Percentiles rank a stretch among this genome's conserved stretches.
phyloP scores from a whole-genome alignment of 2,888 invertebrate genomes.

The Frankliniella intonsa region DNA sequence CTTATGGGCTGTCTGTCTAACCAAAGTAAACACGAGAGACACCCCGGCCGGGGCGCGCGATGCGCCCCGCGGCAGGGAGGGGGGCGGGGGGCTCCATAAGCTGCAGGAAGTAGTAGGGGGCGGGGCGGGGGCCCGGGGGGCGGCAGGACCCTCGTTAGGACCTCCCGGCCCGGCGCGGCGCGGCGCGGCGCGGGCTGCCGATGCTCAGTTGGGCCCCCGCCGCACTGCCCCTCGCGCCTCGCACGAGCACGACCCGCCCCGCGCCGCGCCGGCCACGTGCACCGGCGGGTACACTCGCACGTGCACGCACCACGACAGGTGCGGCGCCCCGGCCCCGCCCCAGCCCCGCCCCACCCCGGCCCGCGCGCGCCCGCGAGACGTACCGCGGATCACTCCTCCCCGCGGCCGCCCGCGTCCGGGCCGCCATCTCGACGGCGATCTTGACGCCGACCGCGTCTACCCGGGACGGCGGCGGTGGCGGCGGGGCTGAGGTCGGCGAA shows the following conservation, averaged over 20 bases:
- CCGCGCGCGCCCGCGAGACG: neutral
- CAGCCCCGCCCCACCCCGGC: neutral
- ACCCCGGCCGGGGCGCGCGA: neutral
- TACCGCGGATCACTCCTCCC: neutral
- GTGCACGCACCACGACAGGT: neutral
- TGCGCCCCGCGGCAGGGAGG: neutral
- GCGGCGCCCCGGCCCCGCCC: slow-evolving; percentile 10
- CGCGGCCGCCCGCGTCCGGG: slow-evolving; percentile 1
- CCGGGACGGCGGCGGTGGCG: neutral
- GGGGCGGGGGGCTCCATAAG: slow-evolving; percentile 31
- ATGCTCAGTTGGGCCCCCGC: slow-evolving; percentile 39
- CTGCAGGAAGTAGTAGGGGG: slow-evolving; percentile 30
- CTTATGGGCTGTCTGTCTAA: neutral
- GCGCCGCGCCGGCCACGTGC: neutral
- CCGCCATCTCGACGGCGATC: slow-evolving; percentile 14
- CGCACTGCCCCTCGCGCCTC: slow-evolving; percentile 10
- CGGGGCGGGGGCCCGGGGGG: slow-evolving; percentile 26
- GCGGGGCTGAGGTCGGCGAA: neutral
- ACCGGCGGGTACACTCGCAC: neutral
- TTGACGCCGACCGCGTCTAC: slow-evolving; percentile 20
- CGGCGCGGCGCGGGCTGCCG: slow-evolving; percentile 30
- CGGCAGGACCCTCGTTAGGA: slow-evolving; percentile 30
- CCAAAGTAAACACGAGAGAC: neutral
- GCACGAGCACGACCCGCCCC: neutral
- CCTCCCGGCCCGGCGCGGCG: slow-evolving; percentile 37